These are phyloP conservation scores for Echinops telfairi DNA, from an alignment of 2,113 vertebrate species.

Conservation along the genomic window DNA sequence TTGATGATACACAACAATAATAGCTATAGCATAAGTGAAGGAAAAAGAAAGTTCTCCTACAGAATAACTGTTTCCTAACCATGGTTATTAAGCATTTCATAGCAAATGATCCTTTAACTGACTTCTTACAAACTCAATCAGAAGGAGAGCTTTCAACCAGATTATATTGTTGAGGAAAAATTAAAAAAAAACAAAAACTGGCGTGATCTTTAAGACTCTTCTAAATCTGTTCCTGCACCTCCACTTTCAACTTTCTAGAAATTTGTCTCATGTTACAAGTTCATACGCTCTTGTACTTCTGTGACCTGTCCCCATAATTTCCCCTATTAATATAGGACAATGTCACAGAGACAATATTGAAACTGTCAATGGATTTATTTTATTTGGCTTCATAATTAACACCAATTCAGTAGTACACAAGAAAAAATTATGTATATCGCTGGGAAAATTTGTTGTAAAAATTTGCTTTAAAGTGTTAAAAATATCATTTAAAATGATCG, in stretches of 20 bases:
- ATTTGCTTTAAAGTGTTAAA: too few relatives aligned
- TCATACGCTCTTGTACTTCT: background rate
- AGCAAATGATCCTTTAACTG: background rate
- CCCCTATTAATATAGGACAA: background rate
- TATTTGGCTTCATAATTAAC: too few relatives aligned
- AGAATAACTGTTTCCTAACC: conserved; percentile 1
- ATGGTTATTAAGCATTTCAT: conserved; percentile 24
- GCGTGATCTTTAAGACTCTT: background rate
- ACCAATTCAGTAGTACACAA: too few relatives aligned
- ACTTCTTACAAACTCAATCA: background rate
- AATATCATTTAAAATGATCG: too few relatives aligned
- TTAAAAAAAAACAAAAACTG: background rate
- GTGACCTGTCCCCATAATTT: background rate
- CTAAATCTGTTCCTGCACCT: background rate
- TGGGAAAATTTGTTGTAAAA: too few relatives aligned
- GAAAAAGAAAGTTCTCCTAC: background rate
- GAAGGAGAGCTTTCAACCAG: conserved; percentile 7
- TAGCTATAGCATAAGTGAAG: background rate
- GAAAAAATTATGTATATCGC: too few relatives aligned
- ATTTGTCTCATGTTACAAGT: background rate
- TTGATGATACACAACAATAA: background rate
- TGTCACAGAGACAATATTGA: too few relatives aligned
- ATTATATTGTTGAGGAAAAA: background rate
- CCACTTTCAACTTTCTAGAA: background rate
- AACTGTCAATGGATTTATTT: too few relatives aligned